Evolutionary conservation across 2,113 vertebrate species (phyloP).

Genomic region (Miniopterus natalensis): DNA sequence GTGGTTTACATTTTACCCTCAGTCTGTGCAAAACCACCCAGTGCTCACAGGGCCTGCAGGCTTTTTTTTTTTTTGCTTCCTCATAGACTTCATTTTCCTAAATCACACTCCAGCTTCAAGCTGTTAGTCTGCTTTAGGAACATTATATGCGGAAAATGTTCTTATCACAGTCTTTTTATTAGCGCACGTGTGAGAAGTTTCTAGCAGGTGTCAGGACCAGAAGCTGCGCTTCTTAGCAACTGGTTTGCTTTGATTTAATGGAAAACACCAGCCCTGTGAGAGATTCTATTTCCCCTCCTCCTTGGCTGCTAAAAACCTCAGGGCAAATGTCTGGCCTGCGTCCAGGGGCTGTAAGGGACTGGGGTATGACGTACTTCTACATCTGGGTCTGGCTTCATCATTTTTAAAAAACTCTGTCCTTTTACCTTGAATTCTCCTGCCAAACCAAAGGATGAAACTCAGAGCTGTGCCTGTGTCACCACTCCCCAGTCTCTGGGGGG

Average conservation of each 20-base stretch:
- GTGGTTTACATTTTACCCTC: neutral
- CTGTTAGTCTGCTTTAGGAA: neutral
- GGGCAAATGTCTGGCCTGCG: neutral
- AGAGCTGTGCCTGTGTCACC: neutral
- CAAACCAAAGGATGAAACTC: neutral
- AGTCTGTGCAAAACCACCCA: neutral
- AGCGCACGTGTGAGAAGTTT: neutral
- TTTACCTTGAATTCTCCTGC: neutral
- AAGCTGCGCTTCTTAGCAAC: neutral
- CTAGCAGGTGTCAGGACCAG: neutral
- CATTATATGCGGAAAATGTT: neutral
- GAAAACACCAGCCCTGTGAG: neutral
- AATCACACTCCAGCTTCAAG: neutral
- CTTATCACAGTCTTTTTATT: neutral
- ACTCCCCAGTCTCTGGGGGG: neutral
- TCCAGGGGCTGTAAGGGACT: fast-evolving
- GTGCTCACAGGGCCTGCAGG: neutral
- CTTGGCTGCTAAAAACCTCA: neutral
- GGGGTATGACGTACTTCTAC: fast-evolving
- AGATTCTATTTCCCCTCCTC: neutral
- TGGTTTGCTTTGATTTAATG: neutral
- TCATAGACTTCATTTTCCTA: neutral
- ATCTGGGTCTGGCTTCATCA: neutral
- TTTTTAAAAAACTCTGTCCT: neutral
- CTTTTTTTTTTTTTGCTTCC: neutral